Conservation (phyloP, 1,140 invertebrate species). For the Proales similis region DNA sequence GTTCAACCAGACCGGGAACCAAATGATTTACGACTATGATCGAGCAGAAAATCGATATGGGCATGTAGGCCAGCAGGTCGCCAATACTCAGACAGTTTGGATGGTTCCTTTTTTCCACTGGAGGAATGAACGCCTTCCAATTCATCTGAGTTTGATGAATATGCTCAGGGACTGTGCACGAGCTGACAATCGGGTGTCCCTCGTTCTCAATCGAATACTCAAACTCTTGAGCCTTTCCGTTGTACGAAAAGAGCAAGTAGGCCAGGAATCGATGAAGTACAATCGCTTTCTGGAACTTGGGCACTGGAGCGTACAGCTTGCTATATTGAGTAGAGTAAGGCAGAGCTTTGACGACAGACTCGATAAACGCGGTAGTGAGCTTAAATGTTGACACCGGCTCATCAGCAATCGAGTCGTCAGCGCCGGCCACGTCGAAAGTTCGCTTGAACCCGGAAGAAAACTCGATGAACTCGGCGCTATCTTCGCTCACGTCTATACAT, state of each 20-base stretch:
- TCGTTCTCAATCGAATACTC: no score
- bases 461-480: not conserved
- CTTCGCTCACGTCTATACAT: not conserved
- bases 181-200: no score
- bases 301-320: constrained; percentile 17
- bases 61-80: constrained; percentile 28
- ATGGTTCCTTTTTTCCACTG: not conserved
- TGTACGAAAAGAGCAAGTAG: constrained; percentile 18
- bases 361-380: constrained; percentile 14
- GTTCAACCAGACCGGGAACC: constrained; percentile 24
- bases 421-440: constrained; percentile 17
- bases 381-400: constrained; percentile 10
- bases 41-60: constrained; percentile 17
- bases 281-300: constrained; percentile 36
- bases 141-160: constrained; percentile 1
- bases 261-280: constrained; percentile 20
- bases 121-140: constrained; percentile 32
- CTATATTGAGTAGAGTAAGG: constrained; percentile 5
- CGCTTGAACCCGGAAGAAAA: constrained; percentile 24
- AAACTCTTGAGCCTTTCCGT: constrained; percentile 3
- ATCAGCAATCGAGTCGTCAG: no score
- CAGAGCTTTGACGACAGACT: constrained; percentile 2
- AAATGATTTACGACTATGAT: constrained; percentile 21
- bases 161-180: no score
- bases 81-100: constrained; percentile 23